Percentiles rank a stretch among this genome's conserved stretches.
Evolutionary conservation across 2,113 vertebrate genomes (phyloP).

Genomic region (Perca flavescens): DNA sequence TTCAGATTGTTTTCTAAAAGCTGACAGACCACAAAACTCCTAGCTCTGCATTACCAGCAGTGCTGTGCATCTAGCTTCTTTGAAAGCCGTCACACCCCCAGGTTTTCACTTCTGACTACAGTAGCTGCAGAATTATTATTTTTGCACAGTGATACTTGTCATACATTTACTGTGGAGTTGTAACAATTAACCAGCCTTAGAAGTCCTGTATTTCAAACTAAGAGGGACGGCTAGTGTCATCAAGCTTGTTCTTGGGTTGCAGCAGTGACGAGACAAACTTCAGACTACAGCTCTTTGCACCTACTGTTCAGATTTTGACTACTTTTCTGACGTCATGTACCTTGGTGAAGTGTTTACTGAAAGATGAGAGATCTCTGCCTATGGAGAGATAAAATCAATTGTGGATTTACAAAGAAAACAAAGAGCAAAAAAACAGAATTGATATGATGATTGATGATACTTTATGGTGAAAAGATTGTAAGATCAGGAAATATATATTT

Average conservation of each 20-base stretch:
- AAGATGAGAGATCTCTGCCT: neutral
- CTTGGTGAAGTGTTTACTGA: neutral
- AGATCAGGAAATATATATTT: neutral
- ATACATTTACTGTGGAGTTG: neutral
- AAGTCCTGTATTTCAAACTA: neutral
- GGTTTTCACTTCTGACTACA: neutral
- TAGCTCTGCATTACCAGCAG: neutral
- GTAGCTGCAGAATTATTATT: neutral
- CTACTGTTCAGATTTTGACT: neutral
- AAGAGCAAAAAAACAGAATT: neutral
- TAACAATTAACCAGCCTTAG: neutral
- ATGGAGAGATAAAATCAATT: neutral
- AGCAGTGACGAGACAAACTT: neutral
- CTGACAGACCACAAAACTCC: neutral
- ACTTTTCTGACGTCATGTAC: neutral
- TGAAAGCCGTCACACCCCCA: neutral
- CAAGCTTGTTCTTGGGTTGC: neutral
- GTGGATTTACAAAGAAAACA: neutral
- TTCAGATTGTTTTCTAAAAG: constrained; percentile 11
- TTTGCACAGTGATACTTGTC: neutral
- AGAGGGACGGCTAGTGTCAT: neutral
- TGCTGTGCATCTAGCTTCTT: neutral
- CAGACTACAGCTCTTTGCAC: constrained; percentile 1
- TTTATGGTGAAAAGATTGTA: neutral
- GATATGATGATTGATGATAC: neutral